Evolutionary conservation across 2,888 invertebrate genomes (phyloP), one percentile per base, ranked within the genome.

Genomic region (Hirudinaria manillensis): DNA sequence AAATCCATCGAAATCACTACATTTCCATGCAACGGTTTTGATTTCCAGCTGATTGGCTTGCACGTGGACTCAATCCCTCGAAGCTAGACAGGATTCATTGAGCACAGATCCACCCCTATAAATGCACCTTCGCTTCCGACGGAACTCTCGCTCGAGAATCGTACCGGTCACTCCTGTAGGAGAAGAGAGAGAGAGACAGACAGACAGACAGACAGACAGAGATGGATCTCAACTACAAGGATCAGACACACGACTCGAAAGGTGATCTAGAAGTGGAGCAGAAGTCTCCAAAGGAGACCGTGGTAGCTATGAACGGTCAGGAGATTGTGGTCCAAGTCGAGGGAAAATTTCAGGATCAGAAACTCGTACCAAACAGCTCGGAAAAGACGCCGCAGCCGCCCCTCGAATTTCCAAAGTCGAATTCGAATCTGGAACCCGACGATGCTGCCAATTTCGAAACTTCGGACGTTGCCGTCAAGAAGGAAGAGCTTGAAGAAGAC

Each of bases 221-320:
- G 24, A 61, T 61, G 61, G 61, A 61, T 29, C 24, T 61, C 24
- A 61, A 61, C 61, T 61, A 61, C 61, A 61, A 16, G 3, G 61
- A 61, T 61, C 24, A 24, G 29, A 61, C 29, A 10, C 61, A 24
- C 3, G 21, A 61, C 61, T 7, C n/a, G 19, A 61, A 61, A 56
- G 78, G 80, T 79, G 16, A 71, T 80, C 36, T 53, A 45, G 56
- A 27, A 51, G 7, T 65, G 27, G 19, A 3, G 38, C 24, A 51
- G 45, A 56, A 56, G 21, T 36, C 67, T 19, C 45, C 27, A 61
- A 70, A 70, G 38, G 66, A 72, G 38, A 72, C 72, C 19, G 61
- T 75, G 51, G 75, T 66, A 24, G 72, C 65, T 24, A 32, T 75
- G 10, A 75, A 75, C 36, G 72, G 72, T 55, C 75, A 66, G 51